Base-by-base conservation (phyloP, 2,113 vertebrate genomes). In the Ceyx melanurus region DNA sequence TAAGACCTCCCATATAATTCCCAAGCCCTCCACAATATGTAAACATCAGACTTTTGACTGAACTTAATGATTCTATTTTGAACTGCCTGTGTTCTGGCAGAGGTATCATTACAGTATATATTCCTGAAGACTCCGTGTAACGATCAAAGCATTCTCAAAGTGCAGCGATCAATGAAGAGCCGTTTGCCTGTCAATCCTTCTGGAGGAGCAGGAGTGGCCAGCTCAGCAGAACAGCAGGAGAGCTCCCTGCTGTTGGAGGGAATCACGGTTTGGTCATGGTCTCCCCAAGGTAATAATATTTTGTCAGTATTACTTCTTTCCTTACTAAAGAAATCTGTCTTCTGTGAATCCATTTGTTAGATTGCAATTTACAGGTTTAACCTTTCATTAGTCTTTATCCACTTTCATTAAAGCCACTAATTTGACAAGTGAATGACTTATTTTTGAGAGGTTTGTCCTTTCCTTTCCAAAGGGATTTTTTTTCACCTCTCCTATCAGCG, bases 351-450 rank as follows among this genome's bases (percentile, higher is more conserved):
- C 73, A 71, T 92, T 94, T 94, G 91, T 95, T 92, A 95, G 87
- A 88, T 50, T 83, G 94, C 80, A 95, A 91, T 93, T 96, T 89
- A 68, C 87, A 92, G 75, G 79, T 92, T 96, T 96, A 95, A 96
- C 87, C 94, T 96, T 92, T 95, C 92, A 94, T 96, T 95, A 96
- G 81, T 91, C 74, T 94, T 80, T 92, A 90, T 95, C 74, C 54
- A 43, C 84, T 93, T 95, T 90, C 81, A 95, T 96, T 96, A 96
- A 94, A 92, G 75, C 53, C 68, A 71, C 87, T 94, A 94, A 96
- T 96, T 92, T 87, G 91, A 93, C 92, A 96, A 94, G 84, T 68
- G 94, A 95, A 87, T 77, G 74, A 85, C 68, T 96, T 74, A 75
- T 71, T 92, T 93, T 94, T 88, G 87, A 94, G 82, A 86, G 68